Base-by-base conservation (phyloP, 2,113 vertebrate genomes). In the Paramormyrops kingsleyae region DNA sequence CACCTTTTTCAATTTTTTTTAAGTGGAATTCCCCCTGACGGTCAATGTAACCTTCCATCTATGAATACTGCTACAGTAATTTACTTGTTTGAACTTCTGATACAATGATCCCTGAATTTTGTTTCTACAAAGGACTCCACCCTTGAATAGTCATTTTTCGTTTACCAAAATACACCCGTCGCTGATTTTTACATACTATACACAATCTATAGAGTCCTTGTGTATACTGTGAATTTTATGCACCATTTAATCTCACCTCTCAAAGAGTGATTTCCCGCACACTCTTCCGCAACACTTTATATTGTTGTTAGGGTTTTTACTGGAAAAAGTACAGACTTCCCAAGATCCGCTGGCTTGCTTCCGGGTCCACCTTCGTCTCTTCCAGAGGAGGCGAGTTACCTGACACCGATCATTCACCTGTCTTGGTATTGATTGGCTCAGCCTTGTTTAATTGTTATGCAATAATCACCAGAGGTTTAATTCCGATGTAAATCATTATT, bases 351-450 rank as follows among this genome's bases (percentile, higher is more conserved):
- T 21, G 66, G 39, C 47, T 27, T 10, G 56, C 70, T 88, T 87
- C 87, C 85, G 47, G 90, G 27, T 88, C 87, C 90, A 89, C 89
- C 50, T 88, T 49, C 27, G 3, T n/a, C 9, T 9, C 21, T 86
- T 10, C 13, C 13, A 56, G 53, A 21, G 83, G 13, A 31, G 5
- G 4, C n/a, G 86, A 1, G 90, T 94, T 90, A 94, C 94, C 80
- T 74, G 83, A 90, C 53, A 80, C 90, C 4, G n/a, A 7, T n/a
- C 21, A n/a, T 21, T 84, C 44, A 84, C 83, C 83, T 84, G 83
- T 49, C 10, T 21, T 13, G 4, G 21, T n/a, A 47, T 12, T 5
- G 39, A 24, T 24, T 47, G 24, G 46, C 83, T 44, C 39, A 19
- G 80, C n/a, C 24, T 46, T 84, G 13, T 77, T 6, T 17, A 77